phyloP scores from a whole-genome alignment of 2,888 invertebrate genomes.

The Apamea anceps region DNA sequence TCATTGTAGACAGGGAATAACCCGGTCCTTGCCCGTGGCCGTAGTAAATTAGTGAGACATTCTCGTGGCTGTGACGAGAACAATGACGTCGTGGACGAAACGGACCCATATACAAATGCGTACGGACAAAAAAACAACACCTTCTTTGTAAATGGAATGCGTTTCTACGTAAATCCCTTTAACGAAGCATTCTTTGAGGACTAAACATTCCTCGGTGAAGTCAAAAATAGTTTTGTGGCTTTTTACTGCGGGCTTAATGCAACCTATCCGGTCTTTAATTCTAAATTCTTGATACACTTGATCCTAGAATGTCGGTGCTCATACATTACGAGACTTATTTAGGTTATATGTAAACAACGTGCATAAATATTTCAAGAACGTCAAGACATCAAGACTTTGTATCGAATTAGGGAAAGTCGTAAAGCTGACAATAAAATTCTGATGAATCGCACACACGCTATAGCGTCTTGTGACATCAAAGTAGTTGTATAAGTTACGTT shows the following conservation, averaged over 20 bases:
- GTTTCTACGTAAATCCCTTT: constrained; percentile 79
- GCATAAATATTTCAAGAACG: constrained; percentile 44
- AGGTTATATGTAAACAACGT: constrained; percentile 36
- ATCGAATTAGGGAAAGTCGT: constrained; percentile 70
- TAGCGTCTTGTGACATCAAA: constrained; percentile 69
- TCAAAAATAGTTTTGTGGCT: constrained; percentile 69
- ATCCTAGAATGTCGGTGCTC: constrained; percentile 13
- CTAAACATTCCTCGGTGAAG: constrained; percentile 75
- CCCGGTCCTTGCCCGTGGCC: constrained; percentile 71
- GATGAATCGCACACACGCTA: constrained; percentile 73
- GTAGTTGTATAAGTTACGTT: constrained; percentile 58
- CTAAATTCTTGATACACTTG: constrained; percentile 39
- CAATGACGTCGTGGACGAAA: constrained; percentile 80
- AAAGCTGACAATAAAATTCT: constrained; percentile 76
- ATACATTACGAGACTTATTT: constrained; percentile 21
- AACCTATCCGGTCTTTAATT: constrained; percentile 44
- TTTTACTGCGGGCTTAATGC: constrained; percentile 47
- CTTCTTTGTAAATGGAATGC: constrained; percentile 78
- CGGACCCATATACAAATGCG: constrained; percentile 75
- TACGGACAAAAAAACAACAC: constrained; percentile 77
- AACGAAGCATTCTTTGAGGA: constrained; percentile 64
- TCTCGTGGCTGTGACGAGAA: constrained; percentile 72
- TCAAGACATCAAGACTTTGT: constrained; percentile 47
- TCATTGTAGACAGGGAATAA: constrained; percentile 78
- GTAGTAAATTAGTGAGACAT: constrained; percentile 77